phyloP scores from a whole-genome alignment of 2,797 vertebrate species.

The Malacoraja senta region DNA sequence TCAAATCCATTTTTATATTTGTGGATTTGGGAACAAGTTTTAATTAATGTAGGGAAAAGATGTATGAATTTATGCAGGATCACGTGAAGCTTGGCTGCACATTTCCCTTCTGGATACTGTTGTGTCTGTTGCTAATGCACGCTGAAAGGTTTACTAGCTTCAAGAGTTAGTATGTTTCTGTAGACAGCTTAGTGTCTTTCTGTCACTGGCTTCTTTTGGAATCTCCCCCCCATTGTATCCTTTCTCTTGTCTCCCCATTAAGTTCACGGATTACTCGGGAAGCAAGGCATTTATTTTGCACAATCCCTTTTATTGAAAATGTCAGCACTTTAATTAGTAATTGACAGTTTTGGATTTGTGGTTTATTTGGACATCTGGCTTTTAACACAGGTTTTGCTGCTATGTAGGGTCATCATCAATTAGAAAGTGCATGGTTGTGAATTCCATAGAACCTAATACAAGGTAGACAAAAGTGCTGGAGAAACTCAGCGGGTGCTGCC shows the following conservation, averaged over 20 bases:
- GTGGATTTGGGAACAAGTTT: neutral
- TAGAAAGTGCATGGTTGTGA: neutral
- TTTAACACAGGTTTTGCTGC: neutral
- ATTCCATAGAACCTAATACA: neutral
- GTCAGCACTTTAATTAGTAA: neutral
- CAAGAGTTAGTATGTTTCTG: neutral
- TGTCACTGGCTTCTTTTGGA: neutral
- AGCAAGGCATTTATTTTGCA: neutral
- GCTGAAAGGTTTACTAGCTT: neutral
- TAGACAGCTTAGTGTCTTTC: neutral
- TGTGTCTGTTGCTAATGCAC: neutral
- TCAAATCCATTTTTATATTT: neutral
- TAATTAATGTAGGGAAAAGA: constrained; percentile 4
- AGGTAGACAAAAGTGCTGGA: neutral
- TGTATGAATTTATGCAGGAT: neutral
- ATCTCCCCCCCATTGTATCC: neutral
- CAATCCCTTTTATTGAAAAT: neutral
- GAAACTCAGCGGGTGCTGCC: too few relatives aligned
- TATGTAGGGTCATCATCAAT: neutral
- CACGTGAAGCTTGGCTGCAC: neutral
- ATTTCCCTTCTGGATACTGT: neutral
- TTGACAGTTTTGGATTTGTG: neutral
- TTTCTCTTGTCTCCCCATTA: neutral
- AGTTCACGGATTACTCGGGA: neutral
- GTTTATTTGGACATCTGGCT: neutral